Evolutionary conservation across 2,797 vertebrate species (phyloP), one percentile per base, ranked within the genome.

Genomic region (Rallus crepitans): DNA sequence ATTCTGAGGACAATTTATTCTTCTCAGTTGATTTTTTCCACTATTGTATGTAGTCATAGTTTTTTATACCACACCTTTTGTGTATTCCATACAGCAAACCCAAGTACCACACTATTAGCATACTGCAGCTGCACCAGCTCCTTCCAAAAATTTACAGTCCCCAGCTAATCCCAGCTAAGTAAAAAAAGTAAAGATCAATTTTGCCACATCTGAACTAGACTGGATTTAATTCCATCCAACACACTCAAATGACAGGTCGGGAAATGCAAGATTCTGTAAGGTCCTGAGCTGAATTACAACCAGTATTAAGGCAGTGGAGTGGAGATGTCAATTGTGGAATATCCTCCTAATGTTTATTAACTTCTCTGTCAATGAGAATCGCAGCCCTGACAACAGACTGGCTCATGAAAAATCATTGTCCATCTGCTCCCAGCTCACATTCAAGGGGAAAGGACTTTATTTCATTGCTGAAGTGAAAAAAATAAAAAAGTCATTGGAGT

Each of bases 261-360:
- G 89, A 96, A 96, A 94, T 50, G 64, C 72, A 56, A 64, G 72
- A 88, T 75, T 75, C 42, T 66, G 15, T 30, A 65, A 84, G 60
- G 35, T 82, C 55, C 73, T 69, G 45, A 72, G 65, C 47, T 90
- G 89, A 95, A 90, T 95, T 94, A 96, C 73, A 94, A n/a, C 37
- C 42, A 56, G 52, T 11, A 35, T 85, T 87, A 93, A 91, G 60
- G 78, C 65, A 73, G 31, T 21, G 25, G 33, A 71, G 47, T 81
- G 37, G 52, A 94, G 86, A 79, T 77, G 83, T 90, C 88, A 92
- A 52, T 87, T 79, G 65, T 83, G 70, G 69, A 90, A 94, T 87
- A 89, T 45, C 65, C 88, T 80, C 59, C 64, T 90, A 82, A 94
- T 87, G 71, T 93, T 96, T 95, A 94, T 92, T 93, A 94, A 90